phyloP scores from a whole-genome alignment of 1,140 invertebrate species.

The Onthophagus taurus region DNA sequence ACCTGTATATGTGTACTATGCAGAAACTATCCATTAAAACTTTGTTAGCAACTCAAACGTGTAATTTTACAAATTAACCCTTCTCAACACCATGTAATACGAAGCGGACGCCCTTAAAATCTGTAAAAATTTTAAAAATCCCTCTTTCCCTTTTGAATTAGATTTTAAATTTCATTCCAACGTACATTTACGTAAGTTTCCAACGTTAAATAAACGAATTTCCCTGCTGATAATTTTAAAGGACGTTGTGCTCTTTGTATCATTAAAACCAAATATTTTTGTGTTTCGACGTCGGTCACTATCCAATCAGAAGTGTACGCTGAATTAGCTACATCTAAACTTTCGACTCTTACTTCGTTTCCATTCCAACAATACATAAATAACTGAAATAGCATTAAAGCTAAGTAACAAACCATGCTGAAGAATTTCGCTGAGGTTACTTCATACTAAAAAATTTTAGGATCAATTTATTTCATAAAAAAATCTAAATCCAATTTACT shows the following conservation, averaged over 20 bases:
- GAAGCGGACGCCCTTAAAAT: slow-evolving; percentile 9
- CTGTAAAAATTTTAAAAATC: slow-evolving; percentile 2
- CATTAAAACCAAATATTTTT: slow-evolving; percentile 4
- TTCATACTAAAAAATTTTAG: neutral
- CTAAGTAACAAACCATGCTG: slow-evolving; percentile 4
- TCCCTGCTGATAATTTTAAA: slow-evolving; percentile 6
- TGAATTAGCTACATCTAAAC: slow-evolving; percentile 4
- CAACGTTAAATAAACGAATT: slow-evolving; percentile 9
- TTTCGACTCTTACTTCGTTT: slow-evolving; percentile 6
- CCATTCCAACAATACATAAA: slow-evolving; percentile 12
- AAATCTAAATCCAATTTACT: slow-evolving; percentile 1
- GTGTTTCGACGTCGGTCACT: neutral
- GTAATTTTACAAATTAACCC: too few relatives aligned
- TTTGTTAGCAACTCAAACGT: too few relatives aligned
- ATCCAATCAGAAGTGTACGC: slow-evolving; percentile 2
- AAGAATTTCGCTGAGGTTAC: neutral
- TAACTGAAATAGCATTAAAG: slow-evolving; percentile 5
- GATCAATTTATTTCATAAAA: neutral
- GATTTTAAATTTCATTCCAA: neutral
- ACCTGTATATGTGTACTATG: too few relatives aligned
- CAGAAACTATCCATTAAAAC: too few relatives aligned
- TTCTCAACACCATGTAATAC: slow-evolving; percentile 10
- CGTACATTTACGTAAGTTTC: slow-evolving; percentile 12
- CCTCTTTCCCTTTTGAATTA: neutral
- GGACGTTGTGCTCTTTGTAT: slow-evolving; percentile 11